Conservation (phyloP, 2,113 vertebrate genomes). For the Oreamnos americanus region DNA sequence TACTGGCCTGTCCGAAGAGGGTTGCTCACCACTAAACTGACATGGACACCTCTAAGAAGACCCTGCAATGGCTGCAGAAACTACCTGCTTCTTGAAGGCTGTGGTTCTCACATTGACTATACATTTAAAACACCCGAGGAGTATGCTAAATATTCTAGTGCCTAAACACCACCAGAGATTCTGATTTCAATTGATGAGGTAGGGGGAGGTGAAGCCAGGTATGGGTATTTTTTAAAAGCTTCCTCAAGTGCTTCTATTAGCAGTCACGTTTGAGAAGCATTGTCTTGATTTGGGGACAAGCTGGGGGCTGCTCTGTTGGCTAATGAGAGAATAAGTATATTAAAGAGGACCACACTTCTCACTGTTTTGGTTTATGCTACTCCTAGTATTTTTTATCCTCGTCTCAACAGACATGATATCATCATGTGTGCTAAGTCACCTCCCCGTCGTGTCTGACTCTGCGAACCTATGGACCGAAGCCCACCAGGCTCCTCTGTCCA, state of each 20-base stretch:
- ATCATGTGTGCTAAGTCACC: background rate
- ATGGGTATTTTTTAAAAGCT: background rate
- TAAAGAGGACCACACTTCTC: background rate
- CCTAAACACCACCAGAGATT: background rate
- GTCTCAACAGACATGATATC: background rate
- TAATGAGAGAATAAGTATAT: background rate
- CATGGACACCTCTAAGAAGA: background rate
- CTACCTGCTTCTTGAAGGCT: background rate
- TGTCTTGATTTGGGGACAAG: background rate
- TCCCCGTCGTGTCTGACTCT: background rate
- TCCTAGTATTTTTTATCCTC: background rate
- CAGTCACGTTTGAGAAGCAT: background rate
- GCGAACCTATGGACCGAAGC: fast-evolving
- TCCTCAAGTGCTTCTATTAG: background rate
- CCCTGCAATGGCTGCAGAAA: background rate
- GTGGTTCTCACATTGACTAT: background rate
- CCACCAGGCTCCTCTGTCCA: background rate
- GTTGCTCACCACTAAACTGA: background rate
- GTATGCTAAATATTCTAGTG: background rate
- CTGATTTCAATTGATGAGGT: background rate
- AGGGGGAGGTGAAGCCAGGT: fast-evolving
- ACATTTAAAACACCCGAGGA: background rate
- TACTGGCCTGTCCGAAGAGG: background rate
- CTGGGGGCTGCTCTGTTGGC: background rate
- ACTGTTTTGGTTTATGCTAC: background rate